A percentile compares a stretch with the other conserved stretches of the same genome.
These are phyloP conservation scores for Rhagonycha fulva DNA, from an alignment of 2,888 invertebrate species.

Conservation along the genomic window DNA sequence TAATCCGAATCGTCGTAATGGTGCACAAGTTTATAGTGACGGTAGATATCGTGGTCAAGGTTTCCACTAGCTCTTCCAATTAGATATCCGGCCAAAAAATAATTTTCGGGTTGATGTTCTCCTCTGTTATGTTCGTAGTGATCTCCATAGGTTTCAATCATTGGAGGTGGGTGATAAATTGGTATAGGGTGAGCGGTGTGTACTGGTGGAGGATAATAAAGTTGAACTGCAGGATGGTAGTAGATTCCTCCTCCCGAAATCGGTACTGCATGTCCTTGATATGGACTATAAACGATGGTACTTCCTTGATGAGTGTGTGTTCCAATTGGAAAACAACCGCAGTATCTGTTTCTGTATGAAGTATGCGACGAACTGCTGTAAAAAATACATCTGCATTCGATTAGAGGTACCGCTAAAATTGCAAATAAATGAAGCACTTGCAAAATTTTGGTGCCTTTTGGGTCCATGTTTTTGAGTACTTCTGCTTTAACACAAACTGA, in stretches of 20 bases:
- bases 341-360: not conserved
- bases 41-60: not conserved
- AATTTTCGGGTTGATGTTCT: not conserved
- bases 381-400: not conserved
- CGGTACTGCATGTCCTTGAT: conserved; percentile 13
- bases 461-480: not conserved
- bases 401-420: not conserved
- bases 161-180: conserved; percentile 9
- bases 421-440: not conserved
- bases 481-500: not conserved
- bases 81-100: conserved; percentile 16
- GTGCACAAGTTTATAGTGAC: not conserved
- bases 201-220: conserved; percentile 7
- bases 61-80: conserved; percentile 10
- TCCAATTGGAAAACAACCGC: not conserved
- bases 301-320: not conserved
- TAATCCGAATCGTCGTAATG: not conserved
- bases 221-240: conserved; percentile 15
- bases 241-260: conserved; percentile 1
- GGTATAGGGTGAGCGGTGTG: not conserved
- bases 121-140: conserved; percentile 1
- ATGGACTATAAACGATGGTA: conserved; percentile 2
- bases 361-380: not conserved
- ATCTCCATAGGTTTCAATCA: not conserved
- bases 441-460: not conserved